Conservation (phyloP, 2,888 invertebrate species). For the Cataglyphis albicans region DNA sequence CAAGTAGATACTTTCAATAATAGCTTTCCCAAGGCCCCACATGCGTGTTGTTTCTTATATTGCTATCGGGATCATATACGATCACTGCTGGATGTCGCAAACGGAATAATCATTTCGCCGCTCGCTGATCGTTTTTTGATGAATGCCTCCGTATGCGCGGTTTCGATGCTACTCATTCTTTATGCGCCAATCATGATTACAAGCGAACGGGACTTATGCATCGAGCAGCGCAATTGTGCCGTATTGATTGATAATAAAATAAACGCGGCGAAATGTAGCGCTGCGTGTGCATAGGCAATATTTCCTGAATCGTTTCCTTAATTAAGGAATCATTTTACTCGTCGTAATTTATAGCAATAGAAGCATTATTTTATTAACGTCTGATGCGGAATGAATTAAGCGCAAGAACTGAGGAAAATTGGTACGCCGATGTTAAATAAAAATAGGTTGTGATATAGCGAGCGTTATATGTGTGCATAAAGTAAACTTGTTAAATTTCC, state of each 20-base stretch:
- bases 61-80: conserved; percentile 42
- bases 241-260: conserved; percentile 41
- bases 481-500: conserved; percentile 46
- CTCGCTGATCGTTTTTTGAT: conserved; percentile 49
- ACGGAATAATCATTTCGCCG: conserved; percentile 49
- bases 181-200: conserved; percentile 28
- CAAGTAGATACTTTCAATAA: conserved; percentile 55
- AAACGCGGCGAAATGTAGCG: conserved; percentile 1
- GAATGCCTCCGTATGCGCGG: not conserved
- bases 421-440: conserved; percentile 24
- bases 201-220: conserved; percentile 16
- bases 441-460: conserved; percentile 33
- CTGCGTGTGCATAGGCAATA: conserved; percentile 5
- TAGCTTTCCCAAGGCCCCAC: conserved; percentile 42
- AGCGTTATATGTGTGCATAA: conserved; percentile 20
- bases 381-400: conserved; percentile 38
- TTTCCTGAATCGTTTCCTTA: conserved; percentile 20
- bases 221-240: conserved; percentile 1
- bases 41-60: conserved; percentile 55
- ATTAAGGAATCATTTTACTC: conserved; percentile 28
- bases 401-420: conserved; percentile 32
- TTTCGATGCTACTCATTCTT: conserved; percentile 28
- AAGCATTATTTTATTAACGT: conserved; percentile 20
- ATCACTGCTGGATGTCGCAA: conserved; percentile 41
- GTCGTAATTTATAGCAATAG: conserved; percentile 16